A percentile compares a stretch with the other conserved stretches of the same genome.
These are phyloP conservation scores for Merops nubicus DNA, from an alignment of 2,113 vertebrate species.

Conservation along the genomic window DNA sequence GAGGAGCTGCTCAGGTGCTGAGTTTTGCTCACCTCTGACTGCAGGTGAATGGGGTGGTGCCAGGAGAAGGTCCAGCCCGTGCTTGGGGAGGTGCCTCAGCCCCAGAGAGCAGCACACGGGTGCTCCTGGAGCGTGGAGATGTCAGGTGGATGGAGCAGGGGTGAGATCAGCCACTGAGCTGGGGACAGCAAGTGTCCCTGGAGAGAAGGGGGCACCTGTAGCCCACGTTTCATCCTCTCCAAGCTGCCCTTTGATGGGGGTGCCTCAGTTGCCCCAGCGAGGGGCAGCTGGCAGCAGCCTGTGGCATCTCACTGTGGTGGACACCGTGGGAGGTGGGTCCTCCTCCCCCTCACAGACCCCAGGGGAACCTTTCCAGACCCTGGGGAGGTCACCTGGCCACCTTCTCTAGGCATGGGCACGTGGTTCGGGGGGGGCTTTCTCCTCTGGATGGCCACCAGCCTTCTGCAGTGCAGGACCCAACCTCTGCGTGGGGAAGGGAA, in stretches of 20 bases:
- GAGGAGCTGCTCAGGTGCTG: neutral
- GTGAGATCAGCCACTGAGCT: neutral
- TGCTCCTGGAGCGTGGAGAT: neutral
- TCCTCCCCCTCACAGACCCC: neutral
- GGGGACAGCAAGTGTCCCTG: neutral
- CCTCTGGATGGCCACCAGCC: neutral
- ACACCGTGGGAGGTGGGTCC: no score
- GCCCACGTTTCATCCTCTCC: neutral
- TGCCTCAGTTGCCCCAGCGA: neutral
- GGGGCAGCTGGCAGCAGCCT: neutral
- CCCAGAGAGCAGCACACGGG: fast-evolving
- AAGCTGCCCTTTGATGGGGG: no score
- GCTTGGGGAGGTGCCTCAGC: neutral
- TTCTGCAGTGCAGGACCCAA: neutral
- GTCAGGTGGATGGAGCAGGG: neutral
- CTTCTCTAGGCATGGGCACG: neutral
- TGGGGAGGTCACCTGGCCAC: neutral
- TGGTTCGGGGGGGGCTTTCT: neutral
- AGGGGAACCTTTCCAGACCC: neutral
- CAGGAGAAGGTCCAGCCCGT: neutral
- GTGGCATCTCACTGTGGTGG: neutral
- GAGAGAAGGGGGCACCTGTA: neutral
- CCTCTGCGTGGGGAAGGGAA: neutral
- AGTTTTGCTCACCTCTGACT: fast-evolving
- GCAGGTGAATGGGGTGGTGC: neutral